Base-by-base conservation (phyloP, 1,140 invertebrate species). In the Xylocopa sonorina region DNA sequence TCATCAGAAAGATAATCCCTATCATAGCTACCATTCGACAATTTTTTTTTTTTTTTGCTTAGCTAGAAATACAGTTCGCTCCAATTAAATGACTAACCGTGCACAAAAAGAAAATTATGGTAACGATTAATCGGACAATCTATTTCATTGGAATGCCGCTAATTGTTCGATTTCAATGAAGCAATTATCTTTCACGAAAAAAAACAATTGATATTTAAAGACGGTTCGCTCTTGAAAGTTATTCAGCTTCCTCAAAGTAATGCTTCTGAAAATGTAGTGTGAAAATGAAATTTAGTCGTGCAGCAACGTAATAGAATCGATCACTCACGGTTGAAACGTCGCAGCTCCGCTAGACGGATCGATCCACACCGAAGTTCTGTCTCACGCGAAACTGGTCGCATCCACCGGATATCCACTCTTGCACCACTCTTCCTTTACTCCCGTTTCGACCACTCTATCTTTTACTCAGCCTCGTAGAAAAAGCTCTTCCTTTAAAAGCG, bases 271-370 rank as follows among this genome's bases (percentile, higher is more conserved):
- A n/a, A n/a, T n/a, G n/a, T n/a, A n/a, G n/a, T 16, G 14, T 0
- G 16, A 18, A 18, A 55, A 29, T n/a, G n/a, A n/a, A n/a, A n/a
- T n/a, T n/a, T n/a, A n/a, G n/a, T n/a, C n/a, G n/a, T n/a, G n/a
- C n/a, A n/a, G n/a, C n/a, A n/a, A n/a, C n/a, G n/a, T n/a, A 43
- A 14, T 1, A 55, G 1, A 27, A 57, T 58, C 7, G 7, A 73
- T 50, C 29, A 73, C 69, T 73, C 43, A 73, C 69, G 29, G 10
- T 48, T 16, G 14, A 58, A 9, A 18, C 41, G 55, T 34, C 2
- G n/a, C 7, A 10, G 12, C 41, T 27, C 12, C 29, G 21, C 14
- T 10, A 5, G 3, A 24, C 0, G 18, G 38, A 24, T 29, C 50
- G 67, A 41, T 69, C 34, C 24, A 27, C 24, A 5, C 0, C 18